Evolutionary conservation across 2,888 invertebrate species (phyloP), one percentile per base, ranked within the genome.

Genomic region (Elysia crispata): DNA sequence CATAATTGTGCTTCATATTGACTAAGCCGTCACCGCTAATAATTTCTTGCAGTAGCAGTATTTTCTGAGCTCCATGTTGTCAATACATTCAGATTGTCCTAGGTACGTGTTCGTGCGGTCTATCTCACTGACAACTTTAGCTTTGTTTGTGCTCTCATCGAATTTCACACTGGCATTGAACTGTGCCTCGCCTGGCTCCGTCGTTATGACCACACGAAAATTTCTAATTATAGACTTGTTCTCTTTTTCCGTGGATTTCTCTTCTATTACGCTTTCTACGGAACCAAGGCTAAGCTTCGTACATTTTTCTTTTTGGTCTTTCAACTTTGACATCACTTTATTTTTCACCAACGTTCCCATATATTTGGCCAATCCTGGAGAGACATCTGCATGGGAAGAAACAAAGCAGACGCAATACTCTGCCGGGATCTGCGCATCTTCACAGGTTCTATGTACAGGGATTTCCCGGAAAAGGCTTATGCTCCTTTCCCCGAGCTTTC

Each of bases 331-430:
- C 6, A 23, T 54, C 20, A 31, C 15, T 0, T 1, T 1, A 18
- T 67, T 66, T 3, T 30, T n/a, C 18, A 67, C 28, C 25, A n/a
- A 1, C 0, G 0, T 0, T 1, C 50, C 31, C 28, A 76, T 66
- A 0, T 6, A 1, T 1, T 28, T 0, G 23, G 23, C 18, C 8
- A 76, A 13, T 1, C 1, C 54, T 5, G 50, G n/a, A 15, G 13
- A 13, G 3, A 76, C 20, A 13, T 66, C 31, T 15, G 28, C 15
- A 0, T 76, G 13, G 0, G n/a, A 23, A 1, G 60, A 15, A 11
- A 8, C 0, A 3, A 23, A 49, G 90, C 98, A 98, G 0, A 97
- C 95, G 91, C 98, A 98, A 97, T 97, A 98, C 91, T 98, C 98
- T 0, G 97, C 95, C 90, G 97, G 97, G 82, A 98, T 96, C 78